Base-by-base conservation (phyloP, 2,113 vertebrate species). In the Canis aureus region DNA sequence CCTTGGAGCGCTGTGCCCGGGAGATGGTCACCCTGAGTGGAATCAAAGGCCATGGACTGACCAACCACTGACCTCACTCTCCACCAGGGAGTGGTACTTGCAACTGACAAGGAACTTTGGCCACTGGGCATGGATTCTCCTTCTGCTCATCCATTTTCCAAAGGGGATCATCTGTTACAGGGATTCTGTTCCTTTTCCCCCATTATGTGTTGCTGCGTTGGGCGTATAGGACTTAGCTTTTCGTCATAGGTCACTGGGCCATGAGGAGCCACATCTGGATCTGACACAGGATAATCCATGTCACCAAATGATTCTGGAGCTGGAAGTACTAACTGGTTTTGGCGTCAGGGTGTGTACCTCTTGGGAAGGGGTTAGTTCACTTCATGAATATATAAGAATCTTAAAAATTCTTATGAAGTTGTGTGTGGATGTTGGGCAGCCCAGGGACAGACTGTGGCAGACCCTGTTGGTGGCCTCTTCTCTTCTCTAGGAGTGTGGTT, bases 101-200 rank as follows among this genome's bases (percentile, higher is more conserved):
- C 11, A 23, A 35, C 29, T 5, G 25, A 43, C 60, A 22, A 15
- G 32, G 51, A 78, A 2, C 22, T 22, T 29, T 35, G 57, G 49
- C 15, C 8, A 1, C 74, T 73, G 82, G 64, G 23, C 35, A 35
- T 3, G 51, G 60, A 51, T 69, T n/a, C 12, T 32, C 29, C n/a
- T 87, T 43, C 87, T 0, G 11, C n/a, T 55, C 5, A 13, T 67
- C 59, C 8, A 4, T 90, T 57, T 78, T 59, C 27, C 80, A 35
- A 96, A 83, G 64, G 80, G 74, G 55, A 83, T 84, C 32, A 82
- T 97, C 97, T 79, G 92, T 84, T 97, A 32, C 90, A 88, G 96
- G 17, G 16, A 20, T 20, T 49, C 11, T 7, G 43, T 2, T 73
- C 51, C 78, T 59, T 7, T 35, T 8, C 27, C n/a, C 19, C 49